phyloP scores from a whole-genome alignment of 2,888 invertebrate genomes.

The Trileptium ribeirensis region DNA sequence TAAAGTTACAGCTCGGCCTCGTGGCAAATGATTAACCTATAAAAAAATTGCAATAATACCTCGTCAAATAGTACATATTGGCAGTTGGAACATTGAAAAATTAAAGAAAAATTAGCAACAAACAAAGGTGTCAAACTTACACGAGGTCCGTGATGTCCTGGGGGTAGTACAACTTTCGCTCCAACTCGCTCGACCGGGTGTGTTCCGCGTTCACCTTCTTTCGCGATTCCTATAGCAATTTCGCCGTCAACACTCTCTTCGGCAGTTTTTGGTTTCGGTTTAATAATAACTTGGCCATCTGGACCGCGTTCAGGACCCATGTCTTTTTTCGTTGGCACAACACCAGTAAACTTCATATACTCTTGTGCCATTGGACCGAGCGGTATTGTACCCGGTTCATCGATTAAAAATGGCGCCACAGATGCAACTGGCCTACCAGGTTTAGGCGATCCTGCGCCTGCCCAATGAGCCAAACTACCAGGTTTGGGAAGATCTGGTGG shows the following conservation, averaged over 20 bases:
- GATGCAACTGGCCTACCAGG: neutral
- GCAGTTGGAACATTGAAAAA: no score
- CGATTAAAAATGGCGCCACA: neutral
- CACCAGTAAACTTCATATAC: neutral
- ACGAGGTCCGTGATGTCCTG: neutral
- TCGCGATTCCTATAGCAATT: neutral
- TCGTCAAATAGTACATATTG: no score
- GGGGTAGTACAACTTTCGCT: neutral
- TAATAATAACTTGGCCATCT: neutral
- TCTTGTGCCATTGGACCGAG: neutral
- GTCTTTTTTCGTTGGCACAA: neutral
- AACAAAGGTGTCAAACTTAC: no score
- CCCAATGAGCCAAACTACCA: neutral
- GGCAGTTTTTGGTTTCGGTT: neutral
- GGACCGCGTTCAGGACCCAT: no score
- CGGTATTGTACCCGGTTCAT: neutral
- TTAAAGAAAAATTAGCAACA: no score
- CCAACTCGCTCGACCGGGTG: neutral
- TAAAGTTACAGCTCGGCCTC: no score
- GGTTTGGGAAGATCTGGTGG: neutral
- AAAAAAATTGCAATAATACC: no score
- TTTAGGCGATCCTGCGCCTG: neutral
- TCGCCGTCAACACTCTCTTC: neutral
- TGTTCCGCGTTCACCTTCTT: neutral
- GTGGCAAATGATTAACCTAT: no score